Evolutionary conservation across 2,797 vertebrate species (phyloP), one percentile per base, ranked within the genome.

Genomic region (Myotis findleyi): DNA sequence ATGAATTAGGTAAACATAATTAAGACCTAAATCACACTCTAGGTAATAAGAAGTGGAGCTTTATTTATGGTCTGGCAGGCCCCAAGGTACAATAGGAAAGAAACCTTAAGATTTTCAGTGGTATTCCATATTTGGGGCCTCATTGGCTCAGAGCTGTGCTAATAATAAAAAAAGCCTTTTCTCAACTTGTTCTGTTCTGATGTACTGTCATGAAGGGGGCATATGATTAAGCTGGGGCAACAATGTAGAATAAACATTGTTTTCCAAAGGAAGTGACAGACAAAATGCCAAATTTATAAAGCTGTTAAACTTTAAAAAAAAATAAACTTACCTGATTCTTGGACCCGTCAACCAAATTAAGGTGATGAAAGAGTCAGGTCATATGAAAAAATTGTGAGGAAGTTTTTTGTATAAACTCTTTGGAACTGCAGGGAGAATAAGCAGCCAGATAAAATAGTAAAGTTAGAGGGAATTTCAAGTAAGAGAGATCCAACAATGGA

Each of bases 281-380:
- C 53, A 86, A 86, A 90, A 89, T 41, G 41, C 6, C 51, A 92
- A 86, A 81, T 82, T 87, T 59, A 84, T 20, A 84, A 68, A 68
- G 66, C n/a, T 76, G 18, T 33, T 87, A 53, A 44, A 87, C 30
- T 41, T 27, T 23, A 23, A 38, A 38, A 21, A 12, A 7, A 64
- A 64, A 82, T 77, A 75, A 6, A 62, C 10, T 69, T 91, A 64
- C 11, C 6, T 47, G 30, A 82, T 73, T 83, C 44, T 71, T 62
- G 73, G 47, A 80, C 18, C 81, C 38, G 12, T 90, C 41, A 62
- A 62, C 10, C 57, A 86, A 51, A 53, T 7, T 13, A 38, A 81
- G n/a, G 12, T 84, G 14, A 80, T 73, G n/a, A 55, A 79, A 87
- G 5, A 53, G 30, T 44, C 25, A 80, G 25, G 14, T 38, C 89